A percentile compares a stretch with the other conserved stretches of the same genome.
Conservation (phyloP, 2,113 vertebrate species). For the Spea bombifrons region DNA sequence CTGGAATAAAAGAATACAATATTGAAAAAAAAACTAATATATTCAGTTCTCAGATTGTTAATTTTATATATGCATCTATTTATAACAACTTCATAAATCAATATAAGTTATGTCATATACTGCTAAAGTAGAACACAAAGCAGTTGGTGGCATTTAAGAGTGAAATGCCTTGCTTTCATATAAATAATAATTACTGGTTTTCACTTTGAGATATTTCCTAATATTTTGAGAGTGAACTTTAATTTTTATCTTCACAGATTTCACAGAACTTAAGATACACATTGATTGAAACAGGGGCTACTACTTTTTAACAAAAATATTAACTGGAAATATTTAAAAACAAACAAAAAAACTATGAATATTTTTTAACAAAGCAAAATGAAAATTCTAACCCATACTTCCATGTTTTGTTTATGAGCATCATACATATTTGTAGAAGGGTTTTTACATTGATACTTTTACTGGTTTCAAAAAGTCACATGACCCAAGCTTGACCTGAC, state of each 20-base stretch:
- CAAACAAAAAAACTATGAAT: not conserved
- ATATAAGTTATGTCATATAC: not conserved
- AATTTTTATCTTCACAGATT: not conserved
- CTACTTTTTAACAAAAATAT: not conserved
- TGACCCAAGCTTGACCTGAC: too few species aligned
- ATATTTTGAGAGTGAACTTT: not conserved
- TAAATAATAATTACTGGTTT: not conserved
- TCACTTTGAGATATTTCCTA: not conserved
- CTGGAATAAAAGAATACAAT: too few species aligned
- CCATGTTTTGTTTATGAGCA: too few species aligned
- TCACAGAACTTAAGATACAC: not conserved
- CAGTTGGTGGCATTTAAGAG: not conserved
- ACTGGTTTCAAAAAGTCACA: too few species aligned
- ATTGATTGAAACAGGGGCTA: not conserved
- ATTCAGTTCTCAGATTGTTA: too few species aligned
- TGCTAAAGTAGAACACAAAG: not conserved
- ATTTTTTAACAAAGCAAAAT: not conserved
- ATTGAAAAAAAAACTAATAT: too few species aligned
- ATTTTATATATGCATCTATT: too few species aligned
- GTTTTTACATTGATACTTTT: too few species aligned
- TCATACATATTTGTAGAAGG: too few species aligned
- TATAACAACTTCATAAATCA: too few species aligned
- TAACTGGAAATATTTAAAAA: not conserved
- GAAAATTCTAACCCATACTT: too few species aligned
- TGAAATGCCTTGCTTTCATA: conserved; percentile 1